Conservation (phyloP, 2,888 invertebrate species). For the Calliphora vomitoria region DNA sequence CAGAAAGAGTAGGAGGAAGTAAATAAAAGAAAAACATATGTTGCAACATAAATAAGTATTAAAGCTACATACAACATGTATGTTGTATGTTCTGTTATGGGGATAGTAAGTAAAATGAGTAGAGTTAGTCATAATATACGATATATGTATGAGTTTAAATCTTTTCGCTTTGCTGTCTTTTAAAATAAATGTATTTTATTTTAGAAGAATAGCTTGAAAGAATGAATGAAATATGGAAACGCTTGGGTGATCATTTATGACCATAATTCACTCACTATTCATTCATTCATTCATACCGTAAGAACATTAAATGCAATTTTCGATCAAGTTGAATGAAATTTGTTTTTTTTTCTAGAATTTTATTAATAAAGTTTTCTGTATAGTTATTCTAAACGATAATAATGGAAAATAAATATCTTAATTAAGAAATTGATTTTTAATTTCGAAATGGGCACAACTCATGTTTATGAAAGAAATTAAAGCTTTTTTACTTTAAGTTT, state of each 20-base stretch:
- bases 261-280: conserved; percentile 69
- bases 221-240: conserved; percentile 50
- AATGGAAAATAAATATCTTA: background rate
- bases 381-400: background rate
- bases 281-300: background rate
- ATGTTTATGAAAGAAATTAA: too few relatives aligned
- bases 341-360: conserved; percentile 9
- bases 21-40: conserved; percentile 21
- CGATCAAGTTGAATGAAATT: conserved; percentile 13
- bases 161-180: background rate
- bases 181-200: background rate
- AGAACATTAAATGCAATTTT: conserved; percentile 16
- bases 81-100: background rate
- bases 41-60: conserved; percentile 18
- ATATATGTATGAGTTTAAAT: conserved; percentile 24
- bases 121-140: background rate
- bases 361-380: background rate
- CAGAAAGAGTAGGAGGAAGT: conserved; percentile 15
- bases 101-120: background rate
- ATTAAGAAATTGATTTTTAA: background rate
- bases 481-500: too few relatives aligned
- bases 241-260: conserved; percentile 75
- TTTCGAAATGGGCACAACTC: background rate
- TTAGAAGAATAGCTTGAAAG: conserved; percentile 11
- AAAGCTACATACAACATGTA: conserved; percentile 25